Conservation (phyloP, 2,888 invertebrate species). For the Erannis defoliaria region DNA sequence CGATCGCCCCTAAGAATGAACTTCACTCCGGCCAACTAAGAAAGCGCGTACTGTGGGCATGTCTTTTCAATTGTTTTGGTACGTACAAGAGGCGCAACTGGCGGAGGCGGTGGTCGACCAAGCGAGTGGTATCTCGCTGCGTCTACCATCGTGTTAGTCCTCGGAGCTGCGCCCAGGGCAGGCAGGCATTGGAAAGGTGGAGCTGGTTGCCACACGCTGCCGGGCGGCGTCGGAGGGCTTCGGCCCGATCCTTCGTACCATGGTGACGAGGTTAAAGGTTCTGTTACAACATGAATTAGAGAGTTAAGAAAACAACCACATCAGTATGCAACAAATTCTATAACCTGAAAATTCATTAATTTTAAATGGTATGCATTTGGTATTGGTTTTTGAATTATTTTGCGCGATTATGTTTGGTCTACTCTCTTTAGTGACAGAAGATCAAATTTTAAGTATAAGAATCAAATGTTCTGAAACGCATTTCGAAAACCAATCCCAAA, state of each 20-base stretch:
- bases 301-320: not conserved
- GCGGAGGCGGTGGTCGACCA: slow-evolving; percentile 65
- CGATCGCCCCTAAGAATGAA: too few relatives aligned
- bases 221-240: slow-evolving; percentile 73
- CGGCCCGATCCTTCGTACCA: slow-evolving; percentile 61
- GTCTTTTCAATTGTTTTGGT: not conserved
- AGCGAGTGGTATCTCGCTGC: slow-evolving; percentile 73
- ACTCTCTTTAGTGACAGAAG: too few relatives aligned
- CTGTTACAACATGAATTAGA: slow-evolving; percentile 44
- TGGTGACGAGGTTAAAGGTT: slow-evolving; percentile 60
- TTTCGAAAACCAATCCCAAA: too few relatives aligned
- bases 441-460: too few relatives aligned
- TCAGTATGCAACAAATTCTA: not conserved
- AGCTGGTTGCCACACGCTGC: slow-evolving; percentile 79
- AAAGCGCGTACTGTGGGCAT: too few relatives aligned
- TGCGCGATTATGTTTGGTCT: too few relatives aligned
- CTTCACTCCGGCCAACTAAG: too few relatives aligned
- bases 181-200: slow-evolving; percentile 78
- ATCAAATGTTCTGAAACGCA: too few relatives aligned
- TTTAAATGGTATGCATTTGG: too few relatives aligned
- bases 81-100: slow-evolving; percentile 2
- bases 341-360: too few relatives aligned
- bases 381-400: too few relatives aligned
- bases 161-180: slow-evolving; percentile 73
- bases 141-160: slow-evolving; percentile 75